These are phyloP conservation scores for Odontamblyopus lacepedii DNA, from an alignment of 2,797 vertebrate genomes.

Conservation along the genomic window DNA sequence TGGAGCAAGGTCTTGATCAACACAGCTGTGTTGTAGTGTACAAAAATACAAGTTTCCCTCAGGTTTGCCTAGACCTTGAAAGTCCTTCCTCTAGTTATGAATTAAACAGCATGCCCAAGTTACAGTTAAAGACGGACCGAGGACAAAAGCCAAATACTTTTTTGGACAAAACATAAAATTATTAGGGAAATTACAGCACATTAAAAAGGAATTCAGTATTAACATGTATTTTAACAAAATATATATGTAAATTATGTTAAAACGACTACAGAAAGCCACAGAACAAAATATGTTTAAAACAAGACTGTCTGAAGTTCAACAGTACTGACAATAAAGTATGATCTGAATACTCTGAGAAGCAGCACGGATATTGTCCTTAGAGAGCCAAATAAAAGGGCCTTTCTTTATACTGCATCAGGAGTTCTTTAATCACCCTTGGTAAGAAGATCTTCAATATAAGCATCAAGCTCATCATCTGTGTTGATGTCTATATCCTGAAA, in stretches of 20 bases:
- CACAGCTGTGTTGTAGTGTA: constrained; percentile 55
- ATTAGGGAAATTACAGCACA: constrained; percentile 33
- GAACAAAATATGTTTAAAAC: constrained; percentile 29
- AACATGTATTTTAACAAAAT: constrained; percentile 41
- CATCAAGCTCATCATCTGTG: constrained; percentile 96
- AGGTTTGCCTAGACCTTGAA: constrained; percentile 31
- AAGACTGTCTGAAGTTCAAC: constrained; percentile 24
- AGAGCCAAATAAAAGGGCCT: constrained; percentile 23
- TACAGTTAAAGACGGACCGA: constrained; percentile 17
- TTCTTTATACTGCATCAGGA: not conserved
- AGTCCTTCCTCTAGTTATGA: constrained; percentile 16
- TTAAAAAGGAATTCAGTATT: constrained; percentile 34
- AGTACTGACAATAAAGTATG: constrained; percentile 21
- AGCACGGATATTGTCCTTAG: constrained; percentile 14
- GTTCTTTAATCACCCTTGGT: constrained; percentile 91
- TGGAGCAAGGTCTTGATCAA: constrained; percentile 36
- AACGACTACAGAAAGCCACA: constrained; percentile 54
- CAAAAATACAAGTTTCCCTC: constrained; percentile 60
- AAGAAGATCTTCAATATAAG: constrained; percentile 97
- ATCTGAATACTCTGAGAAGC: constrained; percentile 22
- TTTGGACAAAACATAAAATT: constrained; percentile 29
- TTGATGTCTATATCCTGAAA: constrained; percentile 98
- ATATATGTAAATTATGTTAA: constrained; percentile 62
- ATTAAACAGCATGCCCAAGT: not conserved
- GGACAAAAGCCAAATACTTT: constrained; percentile 23